These are phyloP conservation scores for Colletes collaris DNA, from an alignment of 2,888 invertebrate species.

Conservation along the genomic window DNA sequence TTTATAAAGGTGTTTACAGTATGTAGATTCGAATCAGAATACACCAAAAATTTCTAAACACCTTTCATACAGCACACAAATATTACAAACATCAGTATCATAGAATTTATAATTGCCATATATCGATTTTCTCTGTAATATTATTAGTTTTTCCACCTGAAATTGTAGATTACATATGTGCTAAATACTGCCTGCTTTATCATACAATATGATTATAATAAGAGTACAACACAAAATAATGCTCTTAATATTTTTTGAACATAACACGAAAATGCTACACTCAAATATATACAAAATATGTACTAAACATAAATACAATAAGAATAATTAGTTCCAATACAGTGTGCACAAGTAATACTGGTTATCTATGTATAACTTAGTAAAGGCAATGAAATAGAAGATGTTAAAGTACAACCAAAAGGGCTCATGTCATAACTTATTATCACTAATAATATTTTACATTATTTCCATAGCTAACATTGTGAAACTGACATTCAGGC, in stretches of 20 bases:
- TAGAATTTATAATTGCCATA: not conserved
- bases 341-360: conserved; percentile 31
- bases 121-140: not conserved
- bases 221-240: not conserved
- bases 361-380: conserved; percentile 1
- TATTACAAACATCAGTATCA: conserved; percentile 34
- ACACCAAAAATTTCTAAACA: conserved; percentile 17
- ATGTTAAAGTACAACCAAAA: conserved; percentile 30
- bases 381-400: conserved; percentile 12
- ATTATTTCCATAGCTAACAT: not conserved
- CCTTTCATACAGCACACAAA: conserved; percentile 42
- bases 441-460: too few species aligned
- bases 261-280: conserved; percentile 8
- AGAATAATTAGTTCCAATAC: conserved; percentile 4
- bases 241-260: conserved; percentile 4
- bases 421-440: conserved; percentile 15
- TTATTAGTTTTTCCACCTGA: not conserved
- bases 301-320: conserved; percentile 5
- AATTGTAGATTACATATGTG: not conserved
- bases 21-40: conserved; percentile 12
- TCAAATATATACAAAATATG: conserved; percentile 12
- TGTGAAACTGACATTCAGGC: conserved; percentile 24
- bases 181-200: conserved; percentile 9
- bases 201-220: not conserved
- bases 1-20: conserved; percentile 9